phyloP scores from a whole-genome alignment of 2,888 invertebrate species.

The Orchesellides sinensis region DNA sequence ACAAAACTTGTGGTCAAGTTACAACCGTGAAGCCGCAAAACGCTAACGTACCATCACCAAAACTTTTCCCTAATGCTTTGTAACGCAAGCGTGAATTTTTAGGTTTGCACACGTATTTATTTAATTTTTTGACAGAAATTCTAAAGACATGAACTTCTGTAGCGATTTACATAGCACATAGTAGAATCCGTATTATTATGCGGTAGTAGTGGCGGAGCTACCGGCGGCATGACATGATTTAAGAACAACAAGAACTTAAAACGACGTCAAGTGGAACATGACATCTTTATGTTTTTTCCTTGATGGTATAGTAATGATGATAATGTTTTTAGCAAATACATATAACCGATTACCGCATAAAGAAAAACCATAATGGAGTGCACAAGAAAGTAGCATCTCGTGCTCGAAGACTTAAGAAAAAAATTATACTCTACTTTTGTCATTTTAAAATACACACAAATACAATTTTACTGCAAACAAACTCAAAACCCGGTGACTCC shows the following conservation, averaged over 20 bases:
- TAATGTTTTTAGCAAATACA: constrained; percentile 25
- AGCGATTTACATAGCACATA: constrained; percentile 11
- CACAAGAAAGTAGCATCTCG: neutral
- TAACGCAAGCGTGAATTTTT: constrained; percentile 40
- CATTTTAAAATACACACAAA: neutral
- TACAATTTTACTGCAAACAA: constrained; percentile 7
- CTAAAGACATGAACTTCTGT: constrained; percentile 29
- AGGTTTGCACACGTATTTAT: constrained; percentile 31
- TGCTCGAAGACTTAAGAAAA: neutral
- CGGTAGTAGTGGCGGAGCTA: neutral
- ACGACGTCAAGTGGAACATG: constrained; percentile 63
- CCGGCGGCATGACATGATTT: constrained; percentile 46
- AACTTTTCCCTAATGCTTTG: constrained; percentile 21
- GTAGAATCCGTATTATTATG: neutral
- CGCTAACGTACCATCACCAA: neutral
- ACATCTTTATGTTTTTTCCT: constrained; percentile 50
- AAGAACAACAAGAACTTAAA: constrained; percentile 20
- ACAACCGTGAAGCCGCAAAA: constrained; percentile 43
- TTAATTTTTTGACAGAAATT: constrained; percentile 36
- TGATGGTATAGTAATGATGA: constrained; percentile 6
- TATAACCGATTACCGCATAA: constrained; percentile 3
- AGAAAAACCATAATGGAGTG: neutral
- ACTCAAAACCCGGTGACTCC: constrained; percentile 20
- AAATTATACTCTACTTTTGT: constrained; percentile 9
- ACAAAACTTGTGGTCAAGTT: constrained; percentile 38